phyloP scores from a whole-genome alignment of 2,113 vertebrate species.

The Gadus chalcogrammus region DNA sequence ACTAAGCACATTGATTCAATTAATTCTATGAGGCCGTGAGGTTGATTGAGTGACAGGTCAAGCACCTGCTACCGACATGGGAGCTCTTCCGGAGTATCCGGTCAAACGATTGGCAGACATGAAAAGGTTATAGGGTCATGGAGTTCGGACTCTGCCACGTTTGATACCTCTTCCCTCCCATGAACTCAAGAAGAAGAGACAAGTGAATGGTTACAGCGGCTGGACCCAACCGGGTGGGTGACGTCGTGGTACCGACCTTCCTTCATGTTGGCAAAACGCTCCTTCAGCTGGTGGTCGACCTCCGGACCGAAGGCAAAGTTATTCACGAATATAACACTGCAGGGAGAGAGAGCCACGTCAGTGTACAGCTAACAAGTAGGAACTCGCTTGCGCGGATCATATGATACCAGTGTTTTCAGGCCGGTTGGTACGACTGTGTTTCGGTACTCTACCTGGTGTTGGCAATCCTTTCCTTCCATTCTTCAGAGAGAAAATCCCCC shows the following conservation, averaged over 20 bases:
- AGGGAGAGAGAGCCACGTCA: slow-evolving; percentile 50
- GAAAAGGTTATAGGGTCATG: too few species aligned
- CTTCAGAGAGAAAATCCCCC: slow-evolving; percentile 97
- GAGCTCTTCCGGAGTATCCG: too few species aligned
- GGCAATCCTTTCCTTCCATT: slow-evolving; percentile 96
- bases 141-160: too few species aligned
- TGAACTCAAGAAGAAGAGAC: neutral
- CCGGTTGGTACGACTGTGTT: too few species aligned
- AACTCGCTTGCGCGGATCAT: neutral
- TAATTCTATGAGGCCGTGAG: neutral
- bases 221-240: neutral
- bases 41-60: too few species aligned
- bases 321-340: slow-evolving; percentile 99
- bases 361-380: neutral
- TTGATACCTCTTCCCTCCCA: neutral
- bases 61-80: too few species aligned
- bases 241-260: slow-evolving; percentile 79
- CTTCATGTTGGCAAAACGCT: slow-evolving; percentile 99
- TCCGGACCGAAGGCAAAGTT: slow-evolving; percentile 99
- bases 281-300: slow-evolving; percentile 99
- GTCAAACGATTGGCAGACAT: too few species aligned
- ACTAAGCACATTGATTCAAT: neutral
- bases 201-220: neutral
- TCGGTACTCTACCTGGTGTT: slow-evolving; percentile 86
- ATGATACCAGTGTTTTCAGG: neutral